Evolutionary conservation across 2,113 vertebrate genomes (phyloP).

Genomic region (Naja naja): DNA sequence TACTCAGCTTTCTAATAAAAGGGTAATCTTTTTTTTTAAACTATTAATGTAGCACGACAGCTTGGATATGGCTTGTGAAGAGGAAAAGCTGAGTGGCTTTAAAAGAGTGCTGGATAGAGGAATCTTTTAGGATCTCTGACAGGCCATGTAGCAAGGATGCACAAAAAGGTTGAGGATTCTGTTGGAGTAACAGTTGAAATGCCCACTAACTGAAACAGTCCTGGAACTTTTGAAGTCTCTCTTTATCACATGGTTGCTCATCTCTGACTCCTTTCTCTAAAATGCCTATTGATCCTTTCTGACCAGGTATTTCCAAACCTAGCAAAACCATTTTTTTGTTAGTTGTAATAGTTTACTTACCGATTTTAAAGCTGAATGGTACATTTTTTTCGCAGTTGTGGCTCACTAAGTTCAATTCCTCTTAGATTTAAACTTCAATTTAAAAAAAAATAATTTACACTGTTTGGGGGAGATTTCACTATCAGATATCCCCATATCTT

Average conservation of each 20-base stretch:
- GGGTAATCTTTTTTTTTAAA: neutral
- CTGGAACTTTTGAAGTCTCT: neutral
- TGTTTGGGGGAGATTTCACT: neutral
- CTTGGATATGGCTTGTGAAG: too few species aligned
- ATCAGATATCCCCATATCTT: neutral
- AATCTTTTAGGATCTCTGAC: neutral
- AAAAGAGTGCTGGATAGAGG: neutral
- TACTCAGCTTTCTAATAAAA: neutral
- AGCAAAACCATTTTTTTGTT: neutral
- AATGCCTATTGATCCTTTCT: neutral
- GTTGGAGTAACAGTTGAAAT: neutral
- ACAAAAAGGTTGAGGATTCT: neutral
- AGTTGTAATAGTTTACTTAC: neutral
- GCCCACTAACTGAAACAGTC: neutral
- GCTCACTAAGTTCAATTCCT: too few species aligned
- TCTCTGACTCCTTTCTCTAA: neutral
- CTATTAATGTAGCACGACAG: neutral
- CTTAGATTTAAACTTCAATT: neutral
- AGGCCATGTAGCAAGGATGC: neutral
- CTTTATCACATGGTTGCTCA: neutral
- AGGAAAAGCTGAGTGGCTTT: neutral
- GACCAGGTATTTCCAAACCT: neutral
- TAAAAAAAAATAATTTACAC: neutral
- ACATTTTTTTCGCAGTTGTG: neutral
- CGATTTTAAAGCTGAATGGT: neutral